These are phyloP conservation scores for Gymnothorax javanicus DNA, from an alignment of 2,797 vertebrate species.

Conservation along the genomic window DNA sequence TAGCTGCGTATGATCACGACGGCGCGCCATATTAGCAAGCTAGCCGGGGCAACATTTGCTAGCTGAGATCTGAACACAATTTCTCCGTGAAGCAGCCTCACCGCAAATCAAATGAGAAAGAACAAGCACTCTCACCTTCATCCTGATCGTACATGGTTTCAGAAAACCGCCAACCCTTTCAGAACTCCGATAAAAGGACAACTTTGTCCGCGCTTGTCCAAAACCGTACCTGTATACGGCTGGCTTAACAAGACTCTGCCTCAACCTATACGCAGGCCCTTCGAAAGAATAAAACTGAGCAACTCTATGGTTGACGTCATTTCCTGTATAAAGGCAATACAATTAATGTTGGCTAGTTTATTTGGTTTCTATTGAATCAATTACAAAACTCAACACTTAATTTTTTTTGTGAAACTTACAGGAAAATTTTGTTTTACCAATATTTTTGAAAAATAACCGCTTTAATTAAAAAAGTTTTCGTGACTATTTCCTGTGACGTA, in stretches of 20 bases:
- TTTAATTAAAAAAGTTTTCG: neutral
- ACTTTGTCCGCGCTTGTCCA: neutral
- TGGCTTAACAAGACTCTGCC: no score
- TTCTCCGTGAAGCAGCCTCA: neutral
- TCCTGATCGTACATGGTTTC: constrained; percentile 76
- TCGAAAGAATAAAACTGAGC: neutral
- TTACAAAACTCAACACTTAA: neutral
- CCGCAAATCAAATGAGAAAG: neutral
- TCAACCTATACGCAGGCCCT: no score
- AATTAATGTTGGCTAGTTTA: neutral
- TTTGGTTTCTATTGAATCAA: neutral
- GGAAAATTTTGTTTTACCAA: neutral
- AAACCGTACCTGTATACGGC: neutral
- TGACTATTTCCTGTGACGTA: constrained; percentile 22
- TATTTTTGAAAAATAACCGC: neutral
- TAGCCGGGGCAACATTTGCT: neutral
- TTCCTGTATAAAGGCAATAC: constrained; percentile 28
- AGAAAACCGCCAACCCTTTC: neutral
- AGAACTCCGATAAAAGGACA: neutral
- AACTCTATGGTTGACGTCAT: constrained; percentile 42
- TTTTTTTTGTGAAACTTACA: neutral
- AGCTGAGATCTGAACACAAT: neutral
- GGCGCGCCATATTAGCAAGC: neutral
- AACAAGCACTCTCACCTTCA: constrained; percentile 63
- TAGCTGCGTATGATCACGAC: neutral